Base-by-base conservation (phyloP, 2,888 invertebrate genomes). In the Ochlodes sylvanus region DNA sequence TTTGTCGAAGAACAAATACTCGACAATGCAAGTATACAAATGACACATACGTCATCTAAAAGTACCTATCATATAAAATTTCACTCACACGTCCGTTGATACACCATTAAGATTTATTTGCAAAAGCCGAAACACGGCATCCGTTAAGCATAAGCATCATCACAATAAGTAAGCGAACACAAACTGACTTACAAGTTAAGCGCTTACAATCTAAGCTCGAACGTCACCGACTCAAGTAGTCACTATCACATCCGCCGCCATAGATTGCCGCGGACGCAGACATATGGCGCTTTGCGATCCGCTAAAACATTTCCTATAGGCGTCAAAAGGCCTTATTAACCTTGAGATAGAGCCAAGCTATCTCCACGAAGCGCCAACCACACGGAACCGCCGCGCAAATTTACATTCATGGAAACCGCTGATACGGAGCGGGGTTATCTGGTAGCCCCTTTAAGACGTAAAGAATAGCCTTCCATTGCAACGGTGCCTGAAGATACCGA, bases 361-460 rank as follows among this genome's bases (percentile, higher is more conserved):
- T 70, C 63, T 63, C 38, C 63, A 50, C 52, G 61, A 62, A 50
- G 63, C 44, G 70, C 38, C 54, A 66, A 19, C 68, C 70, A 71
- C 73, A 72, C 69, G 75, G 73, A 74, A 73, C 73, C 58, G 57
- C 62, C 68, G 68, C 69, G 71, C 68, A 72, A 77, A 83, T 88
- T 86, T 87, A 86, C 84, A 80, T 84, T 79, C 81, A 79, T 78
- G 80, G 78, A 79, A 79, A 75, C 73, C 67, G 73, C 73, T 71
- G 79, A 78, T 76, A 77, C 70, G 70, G 76, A 77, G 87, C 87
- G 77, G 76, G 88, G 88, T 88, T 88, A 88, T 88, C 88, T 75
- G 62, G 68, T 81, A 84, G 73, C 87, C 86, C 78, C 85, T 83
- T 83, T 84, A 78, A 69, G 75, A 71, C 69, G 77, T 81, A 79